phyloP scores from a whole-genome alignment of 2,797 vertebrate species.

The Sebastes umbrosus region DNA sequence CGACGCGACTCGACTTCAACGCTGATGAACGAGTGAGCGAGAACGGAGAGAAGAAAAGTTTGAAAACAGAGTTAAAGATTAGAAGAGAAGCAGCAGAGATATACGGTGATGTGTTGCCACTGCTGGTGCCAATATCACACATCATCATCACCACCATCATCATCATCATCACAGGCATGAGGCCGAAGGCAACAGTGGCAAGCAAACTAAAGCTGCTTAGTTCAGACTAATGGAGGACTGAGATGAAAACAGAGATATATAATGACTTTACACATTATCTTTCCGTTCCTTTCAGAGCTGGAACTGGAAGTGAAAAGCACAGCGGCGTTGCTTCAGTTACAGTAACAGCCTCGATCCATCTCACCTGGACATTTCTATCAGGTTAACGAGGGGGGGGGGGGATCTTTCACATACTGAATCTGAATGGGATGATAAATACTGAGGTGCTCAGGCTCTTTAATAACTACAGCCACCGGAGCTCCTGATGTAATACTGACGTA shows the following conservation, averaged over 20 bases:
- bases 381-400: too few species aligned
- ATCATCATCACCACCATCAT: too few species aligned
- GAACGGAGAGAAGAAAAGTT: not conserved
- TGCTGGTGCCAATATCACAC: slow-evolving; percentile 37
- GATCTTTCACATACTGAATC: slow-evolving; percentile 11
- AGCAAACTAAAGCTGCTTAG: slow-evolving; percentile 25
- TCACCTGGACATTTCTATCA: too few species aligned
- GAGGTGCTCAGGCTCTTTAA: slow-evolving; percentile 28
- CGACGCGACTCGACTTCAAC: not conserved
- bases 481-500: slow-evolving; percentile 15
- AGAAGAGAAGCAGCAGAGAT: slow-evolving; percentile 18
- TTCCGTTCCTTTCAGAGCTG: slow-evolving; percentile 2
- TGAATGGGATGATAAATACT: slow-evolving; percentile 28
- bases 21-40: slow-evolving; percentile 15
- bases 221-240: slow-evolving; percentile 13
- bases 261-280: not conserved
- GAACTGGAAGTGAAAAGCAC: slow-evolving; percentile 31
- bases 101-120: slow-evolving; percentile 46
- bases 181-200: slow-evolving; percentile 65
- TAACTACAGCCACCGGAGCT: slow-evolving; percentile 2
- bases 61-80: not conserved
- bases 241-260: slow-evolving; percentile 22
- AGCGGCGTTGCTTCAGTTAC: too few species aligned
- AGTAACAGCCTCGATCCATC: too few species aligned
- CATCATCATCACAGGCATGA: slow-evolving; percentile 36